These are phyloP conservation scores for Nesoenas mayeri DNA, from an alignment of 2,113 vertebrate species.

Conservation along the genomic window DNA sequence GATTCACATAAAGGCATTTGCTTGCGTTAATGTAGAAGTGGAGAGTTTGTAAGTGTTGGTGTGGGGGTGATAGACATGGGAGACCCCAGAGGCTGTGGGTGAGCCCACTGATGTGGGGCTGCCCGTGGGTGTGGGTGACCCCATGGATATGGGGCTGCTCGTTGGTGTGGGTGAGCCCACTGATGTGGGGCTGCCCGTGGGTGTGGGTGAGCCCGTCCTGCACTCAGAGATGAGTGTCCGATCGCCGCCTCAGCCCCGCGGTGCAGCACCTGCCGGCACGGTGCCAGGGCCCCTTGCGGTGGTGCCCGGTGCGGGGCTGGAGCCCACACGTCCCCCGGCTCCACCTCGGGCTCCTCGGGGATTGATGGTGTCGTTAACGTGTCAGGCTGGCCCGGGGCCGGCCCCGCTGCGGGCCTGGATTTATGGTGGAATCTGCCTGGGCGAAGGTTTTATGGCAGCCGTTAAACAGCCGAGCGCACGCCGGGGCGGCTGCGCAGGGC, in stretches of 20 bases:
- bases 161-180: too few relatives aligned
- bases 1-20: not conserved
- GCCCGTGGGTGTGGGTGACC: too few relatives aligned
- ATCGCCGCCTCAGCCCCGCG: fast-evolving
- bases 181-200: too few relatives aligned
- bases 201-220: too few relatives aligned
- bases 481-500: not conserved
- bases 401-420: not conserved
- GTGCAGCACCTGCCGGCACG: fast-evolving
- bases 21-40: too few relatives aligned
- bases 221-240: fast-evolving
- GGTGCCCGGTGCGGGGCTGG: not conserved
- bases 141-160: too few relatives aligned
- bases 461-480: not conserved
- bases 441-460: conserved; percentile 50
- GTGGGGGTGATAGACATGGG: too few relatives aligned
- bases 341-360: not conserved
- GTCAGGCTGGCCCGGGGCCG: conserved; percentile 5
- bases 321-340: not conserved
- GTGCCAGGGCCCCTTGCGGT: fast-evolving
- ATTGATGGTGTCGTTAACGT: conserved; percentile 59
- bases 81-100: too few relatives aligned
- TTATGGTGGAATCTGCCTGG: conserved; percentile 17
- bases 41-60: too few relatives aligned
- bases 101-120: too few relatives aligned